Evolutionary conservation across 1,140 invertebrate species (phyloP), one percentile per base, ranked within the genome.

Genomic region (Ceratosolen fusciceps): DNA sequence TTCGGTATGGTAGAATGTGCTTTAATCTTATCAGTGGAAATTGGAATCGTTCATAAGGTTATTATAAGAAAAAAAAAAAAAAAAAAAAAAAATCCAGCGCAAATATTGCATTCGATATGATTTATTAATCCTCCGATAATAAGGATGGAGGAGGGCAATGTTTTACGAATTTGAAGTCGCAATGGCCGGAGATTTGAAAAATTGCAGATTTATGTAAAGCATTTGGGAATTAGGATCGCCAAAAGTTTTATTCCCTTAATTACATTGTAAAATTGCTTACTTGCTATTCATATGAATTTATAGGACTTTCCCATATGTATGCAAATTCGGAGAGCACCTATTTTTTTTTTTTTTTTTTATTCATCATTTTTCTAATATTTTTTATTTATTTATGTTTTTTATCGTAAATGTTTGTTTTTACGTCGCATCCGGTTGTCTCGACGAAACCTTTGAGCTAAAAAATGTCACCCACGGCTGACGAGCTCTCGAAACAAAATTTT

Each of bases 211-310:
- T 72, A 49, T 72, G 47, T 52, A 72, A 72, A 72, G 34, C n/a
- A 34, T 24, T 54, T 16, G 1, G 21, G 47, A 72, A 72, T 72
- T 72, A 47, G 47, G 26, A 16, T 34, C 37, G 31, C 14, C 12
- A 24, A 58, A 72, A 74, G 26, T 34, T 75, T 31, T 31, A 75
- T 65, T 75, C 24, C 47, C 26, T 75, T 37, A 65, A 75, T 75
- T 65, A 75, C 7, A 65, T 65, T 0, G 14, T 34, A 34, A 34
- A 75, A 75, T 75, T 75, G 43, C 58, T 58, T 43, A 47, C 2
- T 75, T 65, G 3, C 43, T 75, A 75, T 75, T 75, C 74, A 65
- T 75, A 26, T 26, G 21, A 73, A 58, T 58, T 19, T 0, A 34
- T 58, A 37, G n/a, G 21, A 39, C 4, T 73, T 56, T n/a, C 29